A percentile compares a stretch with the other conserved stretches of the same genome.
phyloP scores from a whole-genome alignment of 2,888 invertebrate species.

The Lydus trimaculatus region DNA sequence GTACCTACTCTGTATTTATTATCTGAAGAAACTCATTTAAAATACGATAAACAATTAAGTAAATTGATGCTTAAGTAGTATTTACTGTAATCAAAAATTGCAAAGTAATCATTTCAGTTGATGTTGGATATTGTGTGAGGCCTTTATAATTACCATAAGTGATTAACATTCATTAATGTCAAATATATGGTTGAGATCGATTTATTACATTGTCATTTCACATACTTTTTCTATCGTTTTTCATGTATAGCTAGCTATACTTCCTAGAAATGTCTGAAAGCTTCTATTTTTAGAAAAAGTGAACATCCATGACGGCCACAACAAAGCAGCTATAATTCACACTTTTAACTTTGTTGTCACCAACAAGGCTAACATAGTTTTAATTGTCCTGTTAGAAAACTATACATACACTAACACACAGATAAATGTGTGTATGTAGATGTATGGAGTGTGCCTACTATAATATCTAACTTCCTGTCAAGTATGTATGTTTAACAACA shows the following conservation, averaged over 20 bases:
- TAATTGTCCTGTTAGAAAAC: constrained; percentile 4
- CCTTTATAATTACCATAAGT: constrained; percentile 28
- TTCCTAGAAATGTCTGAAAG: neutral
- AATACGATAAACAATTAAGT: constrained; percentile 12
- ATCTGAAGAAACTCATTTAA: neutral
- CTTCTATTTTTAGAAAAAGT: neutral
- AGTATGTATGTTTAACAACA: constrained; percentile 5
- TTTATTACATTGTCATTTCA: constrained; percentile 23
- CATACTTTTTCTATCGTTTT: constrained; percentile 11
- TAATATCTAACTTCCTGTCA: constrained; percentile 8
- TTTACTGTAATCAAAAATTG: constrained; percentile 7
- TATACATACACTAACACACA: neutral
- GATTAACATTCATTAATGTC: constrained; percentile 23
- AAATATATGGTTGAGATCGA: constrained; percentile 7
- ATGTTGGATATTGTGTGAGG: neutral
- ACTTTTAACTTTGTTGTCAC: constrained; percentile 1
- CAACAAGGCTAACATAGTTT: constrained; percentile 10
- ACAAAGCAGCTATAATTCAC: neutral
- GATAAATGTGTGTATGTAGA: neutral
- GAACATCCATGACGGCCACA: constrained; percentile 6
- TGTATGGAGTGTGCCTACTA: constrained; percentile 5
- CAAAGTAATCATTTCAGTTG: neutral
- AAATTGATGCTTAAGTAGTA: constrained; percentile 11
- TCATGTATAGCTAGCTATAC: neutral
- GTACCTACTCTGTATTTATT: constrained; percentile 3